phyloP scores from a whole-genome alignment of 2,797 vertebrate genomes.

The Leucoraja ocellata region DNA sequence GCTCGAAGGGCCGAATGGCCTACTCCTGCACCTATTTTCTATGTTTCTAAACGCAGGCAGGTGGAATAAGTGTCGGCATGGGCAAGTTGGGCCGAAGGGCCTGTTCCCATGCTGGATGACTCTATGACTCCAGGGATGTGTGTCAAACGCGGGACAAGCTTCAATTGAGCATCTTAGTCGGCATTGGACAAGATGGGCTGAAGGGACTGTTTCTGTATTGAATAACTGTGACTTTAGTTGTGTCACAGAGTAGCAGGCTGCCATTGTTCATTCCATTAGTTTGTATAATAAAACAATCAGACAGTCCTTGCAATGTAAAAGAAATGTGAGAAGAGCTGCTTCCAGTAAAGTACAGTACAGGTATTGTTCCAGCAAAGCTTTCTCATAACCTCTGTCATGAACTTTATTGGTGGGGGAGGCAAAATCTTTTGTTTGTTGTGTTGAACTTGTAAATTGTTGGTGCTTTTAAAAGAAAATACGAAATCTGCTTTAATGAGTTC shows the following conservation, averaged over 20 bases:
- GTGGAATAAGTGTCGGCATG: too few species aligned
- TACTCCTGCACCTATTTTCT: too few species aligned
- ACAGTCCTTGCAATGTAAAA: background rate
- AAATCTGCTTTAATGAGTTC: slow-evolving; percentile 17
- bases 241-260: background rate
- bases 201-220: background rate
- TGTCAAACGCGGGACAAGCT: too few species aligned
- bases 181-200: background rate
- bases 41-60: too few species aligned
- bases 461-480: background rate
- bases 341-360: background rate
- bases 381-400: slow-evolving; percentile 35
- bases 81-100: too few species aligned
- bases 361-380: slow-evolving; percentile 3
- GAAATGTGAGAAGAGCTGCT: background rate
- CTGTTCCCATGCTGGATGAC: too few species aligned
- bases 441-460: slow-evolving; percentile 13
- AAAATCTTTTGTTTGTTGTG: slow-evolving; percentile 11
- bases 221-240: background rate
- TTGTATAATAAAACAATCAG: background rate
- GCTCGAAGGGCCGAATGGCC: too few species aligned
- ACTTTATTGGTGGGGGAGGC: background rate
- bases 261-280: background rate
- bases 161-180: too few species aligned
- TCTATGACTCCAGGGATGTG: too few species aligned